Base-by-base conservation (phyloP, 2,113 vertebrate species). In the Sardina pilchardus region DNA sequence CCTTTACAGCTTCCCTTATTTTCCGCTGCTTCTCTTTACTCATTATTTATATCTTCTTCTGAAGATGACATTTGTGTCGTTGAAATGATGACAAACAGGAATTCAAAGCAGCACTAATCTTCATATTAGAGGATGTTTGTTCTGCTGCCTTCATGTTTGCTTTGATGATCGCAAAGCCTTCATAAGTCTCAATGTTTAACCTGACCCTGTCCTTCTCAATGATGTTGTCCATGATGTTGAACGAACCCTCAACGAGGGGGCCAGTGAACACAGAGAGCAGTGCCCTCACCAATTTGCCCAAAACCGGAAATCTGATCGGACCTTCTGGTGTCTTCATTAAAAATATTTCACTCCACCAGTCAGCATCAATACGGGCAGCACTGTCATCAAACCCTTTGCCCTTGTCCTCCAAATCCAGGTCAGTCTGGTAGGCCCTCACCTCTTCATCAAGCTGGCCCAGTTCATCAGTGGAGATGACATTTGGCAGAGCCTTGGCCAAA, bases 111-210 rank as follows among this genome's bases (percentile, higher is more conserved):
- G 80, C 50, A 39, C n/a, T 82, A 43, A 86, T n/a, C n/a, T 86
- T 86, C 82, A 6, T 81, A 82, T 82, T 82, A 39, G 80, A 82
- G 34, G 47, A n/a, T n/a, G n/a, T n/a, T n/a, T n/a, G n/a, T n/a
- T n/a, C 85, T 0, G 48, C 81, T 83, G 44, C 59, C 85, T 83
- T 86, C 82, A 86, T 83, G 85, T 80, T 56, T 16, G 82, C 75
- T 63, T 83, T 87, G 10, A 87, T 63, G 34, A 84, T 47, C 75
- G 86, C 86, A 81, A 82, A 84, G 50, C 86, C 83, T 81, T 87
- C 86, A 84, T 87, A 87, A 30, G 83, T 87, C 50, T 87, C 83
- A 84, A 87, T 87, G 80, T 87, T 84, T 80, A 87, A 59, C 44
- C 63, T 86, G 44, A 83, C 59, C 50, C 83, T 85, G 42, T 87